phyloP scores from a whole-genome alignment of 2,888 invertebrate genomes.

The Lasioglossum malachurum region DNA sequence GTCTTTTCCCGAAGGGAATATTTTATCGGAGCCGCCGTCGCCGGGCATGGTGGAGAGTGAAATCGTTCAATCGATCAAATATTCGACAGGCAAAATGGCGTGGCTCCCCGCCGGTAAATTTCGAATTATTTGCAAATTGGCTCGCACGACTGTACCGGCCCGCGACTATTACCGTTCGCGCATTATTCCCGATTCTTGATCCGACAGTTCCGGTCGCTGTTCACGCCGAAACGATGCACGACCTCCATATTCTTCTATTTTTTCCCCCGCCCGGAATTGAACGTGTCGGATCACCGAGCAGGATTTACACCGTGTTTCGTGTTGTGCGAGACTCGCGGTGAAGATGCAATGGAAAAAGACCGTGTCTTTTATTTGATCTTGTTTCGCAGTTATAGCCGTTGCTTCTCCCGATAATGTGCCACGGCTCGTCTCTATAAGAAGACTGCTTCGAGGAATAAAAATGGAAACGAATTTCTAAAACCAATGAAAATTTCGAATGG shows the following conservation, averaged over 20 bases:
- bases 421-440: background rate
- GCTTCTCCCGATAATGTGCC: background rate
- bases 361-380: background rate
- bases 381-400: background rate
- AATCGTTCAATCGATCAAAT: constrained; percentile 49
- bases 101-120: constrained; percentile 42
- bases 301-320: background rate
- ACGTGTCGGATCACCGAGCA: background rate
- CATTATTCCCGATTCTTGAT: constrained; percentile 53
- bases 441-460: background rate
- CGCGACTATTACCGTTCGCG: constrained; percentile 35
- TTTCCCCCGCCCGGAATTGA: background rate
- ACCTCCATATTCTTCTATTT: constrained; percentile 4
- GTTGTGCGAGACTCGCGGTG: background rate
- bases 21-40: constrained; percentile 27
- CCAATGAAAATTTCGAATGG: background rate
- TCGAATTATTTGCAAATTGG: constrained; percentile 56
- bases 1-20: constrained; percentile 32
- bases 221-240: constrained; percentile 15
- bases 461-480: background rate
- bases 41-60: background rate
- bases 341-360: background rate
- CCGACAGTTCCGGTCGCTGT: constrained; percentile 31
- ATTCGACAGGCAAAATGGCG: constrained; percentile 49
- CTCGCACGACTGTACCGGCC: constrained; percentile 37